Percentiles rank a stretch among this genome's conserved stretches.
Evolutionary conservation across 2,888 invertebrate genomes (phyloP).

Genomic region (Labia minor): DNA sequence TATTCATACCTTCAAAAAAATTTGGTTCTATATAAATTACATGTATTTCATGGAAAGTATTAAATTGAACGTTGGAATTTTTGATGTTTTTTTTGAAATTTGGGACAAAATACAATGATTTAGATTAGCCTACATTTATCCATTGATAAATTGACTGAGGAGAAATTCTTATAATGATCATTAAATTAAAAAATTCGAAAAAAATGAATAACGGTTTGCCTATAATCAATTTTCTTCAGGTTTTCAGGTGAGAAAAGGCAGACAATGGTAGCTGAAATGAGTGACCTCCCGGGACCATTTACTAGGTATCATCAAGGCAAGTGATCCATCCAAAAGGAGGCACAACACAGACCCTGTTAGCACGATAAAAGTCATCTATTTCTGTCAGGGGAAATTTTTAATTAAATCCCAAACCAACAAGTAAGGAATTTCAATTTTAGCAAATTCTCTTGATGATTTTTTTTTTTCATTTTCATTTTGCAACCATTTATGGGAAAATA

Average conservation of each 20-base stretch:
- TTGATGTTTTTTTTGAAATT: no score
- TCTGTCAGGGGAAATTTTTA: no score
- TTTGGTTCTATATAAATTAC: no score
- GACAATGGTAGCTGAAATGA: neutral
- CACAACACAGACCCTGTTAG: neutral
- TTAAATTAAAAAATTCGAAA: neutral
- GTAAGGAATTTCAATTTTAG: no score
- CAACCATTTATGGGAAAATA: no score
- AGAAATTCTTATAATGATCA: neutral
- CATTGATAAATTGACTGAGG: neutral
- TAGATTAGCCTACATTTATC: neutral
- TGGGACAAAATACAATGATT: neutral
- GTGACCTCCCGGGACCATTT: neutral
- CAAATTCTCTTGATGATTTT: no score
- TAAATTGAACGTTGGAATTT: no score
- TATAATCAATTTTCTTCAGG: slow-evolving; percentile 5
- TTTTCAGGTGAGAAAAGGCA: neutral
- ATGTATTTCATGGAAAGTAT: no score
- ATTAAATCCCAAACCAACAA: no score
- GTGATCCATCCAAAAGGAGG: neutral
- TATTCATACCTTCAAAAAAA: no score
- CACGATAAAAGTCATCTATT: neutral
- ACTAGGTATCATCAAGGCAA: neutral
- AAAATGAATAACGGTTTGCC: neutral
- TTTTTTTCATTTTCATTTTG: no score